A percentile compares a stretch with the other conserved stretches of the same genome.
Conservation (phyloP, 2,797 vertebrate genomes). For the Acridotheres tristis region DNA sequence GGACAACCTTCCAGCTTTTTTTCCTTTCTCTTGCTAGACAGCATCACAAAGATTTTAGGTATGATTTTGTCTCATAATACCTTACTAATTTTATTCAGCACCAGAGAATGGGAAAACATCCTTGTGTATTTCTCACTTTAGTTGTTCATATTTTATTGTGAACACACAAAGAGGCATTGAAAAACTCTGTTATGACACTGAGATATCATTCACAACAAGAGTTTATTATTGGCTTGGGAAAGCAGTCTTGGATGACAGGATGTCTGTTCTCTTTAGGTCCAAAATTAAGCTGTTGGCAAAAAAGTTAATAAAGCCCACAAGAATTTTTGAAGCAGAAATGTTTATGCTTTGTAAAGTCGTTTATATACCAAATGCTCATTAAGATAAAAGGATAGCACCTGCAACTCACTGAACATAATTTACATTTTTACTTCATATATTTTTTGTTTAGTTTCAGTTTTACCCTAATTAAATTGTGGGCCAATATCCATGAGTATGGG, state of each 20-base stretch:
- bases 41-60: background rate
- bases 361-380: background rate
- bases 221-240: background rate
- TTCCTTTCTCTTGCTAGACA: background rate
- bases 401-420: background rate
- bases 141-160: background rate
- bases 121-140: background rate
- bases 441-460: background rate
- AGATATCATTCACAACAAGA: background rate
- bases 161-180: background rate
- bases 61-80: background rate
- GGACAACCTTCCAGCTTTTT: background rate
- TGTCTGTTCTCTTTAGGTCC: background rate
- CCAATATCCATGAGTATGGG: background rate
- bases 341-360: background rate
- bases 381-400: slow-evolving; percentile 16
- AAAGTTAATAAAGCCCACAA: background rate
- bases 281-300: background rate
- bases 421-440: slow-evolving; percentile 20
- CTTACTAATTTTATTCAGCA: background rate
- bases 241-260: background rate
- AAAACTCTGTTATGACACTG: background rate
- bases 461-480: slow-evolving; percentile 16
- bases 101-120: background rate
- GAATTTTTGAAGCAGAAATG: background rate